These are phyloP conservation scores for Auanema sp. DNA, from an alignment of 2,888 invertebrate genomes.

Conservation along the genomic window DNA sequence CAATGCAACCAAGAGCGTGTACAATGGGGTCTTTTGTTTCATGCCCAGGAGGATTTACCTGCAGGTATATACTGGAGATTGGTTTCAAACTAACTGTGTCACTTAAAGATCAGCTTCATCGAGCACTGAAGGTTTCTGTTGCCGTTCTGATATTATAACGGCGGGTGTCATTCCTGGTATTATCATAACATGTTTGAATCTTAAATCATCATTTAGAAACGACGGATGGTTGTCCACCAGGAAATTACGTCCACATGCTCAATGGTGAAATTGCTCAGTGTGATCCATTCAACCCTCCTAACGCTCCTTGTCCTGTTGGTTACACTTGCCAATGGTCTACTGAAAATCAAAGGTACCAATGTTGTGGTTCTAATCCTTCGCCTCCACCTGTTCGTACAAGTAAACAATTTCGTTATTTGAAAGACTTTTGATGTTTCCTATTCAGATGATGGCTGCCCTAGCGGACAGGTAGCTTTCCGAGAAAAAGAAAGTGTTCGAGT, in stretches of 20 bases:
- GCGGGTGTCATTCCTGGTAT: conserved; percentile 14
- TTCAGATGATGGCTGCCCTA: conserved; percentile 47
- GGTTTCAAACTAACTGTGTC: too few species aligned
- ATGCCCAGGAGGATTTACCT: conserved; percentile 43
- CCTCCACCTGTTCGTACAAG: conserved; percentile 23
- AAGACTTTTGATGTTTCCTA: background rate
- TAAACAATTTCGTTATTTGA: background rate
- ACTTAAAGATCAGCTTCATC: conserved; percentile 30
- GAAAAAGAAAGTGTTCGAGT: conserved; percentile 38
- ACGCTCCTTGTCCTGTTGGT: conserved; percentile 53
- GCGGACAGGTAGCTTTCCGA: conserved; percentile 43
- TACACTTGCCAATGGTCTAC: conserved; percentile 49
- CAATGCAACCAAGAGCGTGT: conserved; percentile 41
- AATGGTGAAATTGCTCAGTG: conserved; percentile 40
- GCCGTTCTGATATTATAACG: conserved; percentile 24
- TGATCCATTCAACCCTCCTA: conserved; percentile 58
- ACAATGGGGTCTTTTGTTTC: conserved; percentile 47
- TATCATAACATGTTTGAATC: too few species aligned
- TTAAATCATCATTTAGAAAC: background rate
- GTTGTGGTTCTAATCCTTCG: conserved; percentile 42
- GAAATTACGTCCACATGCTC: conserved; percentile 34
- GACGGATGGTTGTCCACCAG: conserved; percentile 43
- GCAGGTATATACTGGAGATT: conserved; percentile 15
- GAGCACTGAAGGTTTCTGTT: conserved; percentile 43
- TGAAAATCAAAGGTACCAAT: conserved; percentile 41